Evolutionary conservation across 2,113 vertebrate genomes (phyloP).

Genomic region (Halichoeres trimaculatus): DNA sequence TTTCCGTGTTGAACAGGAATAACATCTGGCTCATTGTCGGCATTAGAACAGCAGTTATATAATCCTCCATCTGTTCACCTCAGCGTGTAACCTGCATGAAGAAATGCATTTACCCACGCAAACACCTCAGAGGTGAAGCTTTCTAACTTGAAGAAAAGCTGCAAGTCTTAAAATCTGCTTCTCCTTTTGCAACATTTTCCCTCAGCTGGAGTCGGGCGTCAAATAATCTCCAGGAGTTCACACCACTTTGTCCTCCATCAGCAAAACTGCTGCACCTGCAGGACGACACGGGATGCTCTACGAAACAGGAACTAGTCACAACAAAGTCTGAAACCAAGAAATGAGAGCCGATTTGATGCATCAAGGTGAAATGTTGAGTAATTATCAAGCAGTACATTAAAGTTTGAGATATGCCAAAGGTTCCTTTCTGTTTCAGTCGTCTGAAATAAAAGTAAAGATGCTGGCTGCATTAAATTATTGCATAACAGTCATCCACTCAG

Average conservation of each 20-base stretch:
- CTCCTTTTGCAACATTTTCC: constrained; percentile 33
- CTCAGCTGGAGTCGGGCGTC: constrained; percentile 47
- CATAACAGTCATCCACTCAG: too few species aligned
- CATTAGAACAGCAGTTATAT: constrained; percentile 39
- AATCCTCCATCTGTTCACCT: constrained; percentile 55
- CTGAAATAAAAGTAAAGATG: not conserved
- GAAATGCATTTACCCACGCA: constrained; percentile 28
- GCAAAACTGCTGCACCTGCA: constrained; percentile 10
- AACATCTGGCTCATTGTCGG: constrained; percentile 9
- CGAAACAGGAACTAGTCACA: too few species aligned
- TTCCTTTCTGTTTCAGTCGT: not conserved
- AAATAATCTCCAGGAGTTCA: constrained; percentile 47
- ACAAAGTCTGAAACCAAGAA: not conserved
- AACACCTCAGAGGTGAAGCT: constrained; percentile 13
- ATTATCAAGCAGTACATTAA: too few species aligned
- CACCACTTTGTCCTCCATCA: constrained; percentile 23
- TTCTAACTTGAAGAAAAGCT: constrained; percentile 6
- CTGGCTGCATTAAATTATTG: too few species aligned
- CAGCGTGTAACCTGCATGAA: constrained; percentile 3
- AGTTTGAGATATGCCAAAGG: not conserved
- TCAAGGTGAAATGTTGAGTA: too few species aligned
- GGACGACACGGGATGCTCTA: not conserved
- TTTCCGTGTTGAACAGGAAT: constrained; percentile 2
- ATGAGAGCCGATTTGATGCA: too few species aligned
- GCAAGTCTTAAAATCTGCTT: constrained; percentile 36